Evolutionary conservation across 2,888 invertebrate species (phyloP).

Genomic region (Ryuthela nishihirai): DNA sequence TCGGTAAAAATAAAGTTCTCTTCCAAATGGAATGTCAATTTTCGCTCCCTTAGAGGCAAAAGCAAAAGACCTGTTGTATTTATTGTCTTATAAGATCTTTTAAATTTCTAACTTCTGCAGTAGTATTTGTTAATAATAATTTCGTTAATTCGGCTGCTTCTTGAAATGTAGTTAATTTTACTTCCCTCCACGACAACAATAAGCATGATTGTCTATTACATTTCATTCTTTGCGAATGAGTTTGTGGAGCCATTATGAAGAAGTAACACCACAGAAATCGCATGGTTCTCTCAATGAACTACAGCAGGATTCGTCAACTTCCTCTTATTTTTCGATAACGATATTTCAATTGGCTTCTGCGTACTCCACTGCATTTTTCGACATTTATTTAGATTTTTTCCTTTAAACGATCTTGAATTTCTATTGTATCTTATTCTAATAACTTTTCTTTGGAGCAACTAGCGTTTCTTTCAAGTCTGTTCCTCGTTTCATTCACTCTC

Average conservation of each 20-base stretch:
- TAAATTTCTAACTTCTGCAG: slow-evolving; percentile 37
- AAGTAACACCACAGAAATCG: not conserved
- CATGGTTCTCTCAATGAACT: not conserved
- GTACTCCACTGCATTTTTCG: no score
- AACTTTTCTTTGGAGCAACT: no score
- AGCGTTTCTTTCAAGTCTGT: no score
- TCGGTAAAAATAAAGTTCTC: slow-evolving; percentile 29
- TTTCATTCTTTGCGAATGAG: not conserved
- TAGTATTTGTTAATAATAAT: slow-evolving; percentile 14
- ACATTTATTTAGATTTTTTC: no score
- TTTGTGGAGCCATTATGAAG: no score
- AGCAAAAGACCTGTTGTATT: no score
- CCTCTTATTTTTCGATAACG: no score
- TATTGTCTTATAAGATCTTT: no score
- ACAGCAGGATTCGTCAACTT: not conserved
- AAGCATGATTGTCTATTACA: not conserved
- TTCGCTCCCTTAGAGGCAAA: slow-evolving; percentile 39
- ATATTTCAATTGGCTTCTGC: no score
- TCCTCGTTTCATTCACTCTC: no score
- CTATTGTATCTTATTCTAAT: no score
- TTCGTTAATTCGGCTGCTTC: not conserved
- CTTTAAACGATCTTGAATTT: no score
- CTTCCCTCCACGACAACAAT: not conserved
- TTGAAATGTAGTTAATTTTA: not conserved
- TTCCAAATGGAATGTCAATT: not conserved